A percentile compares a stretch with the other conserved stretches of the same genome.
These are phyloP conservation scores for Chaetura pelagica DNA, from an alignment of 2,113 vertebrate genomes.

Conservation along the genomic window DNA sequence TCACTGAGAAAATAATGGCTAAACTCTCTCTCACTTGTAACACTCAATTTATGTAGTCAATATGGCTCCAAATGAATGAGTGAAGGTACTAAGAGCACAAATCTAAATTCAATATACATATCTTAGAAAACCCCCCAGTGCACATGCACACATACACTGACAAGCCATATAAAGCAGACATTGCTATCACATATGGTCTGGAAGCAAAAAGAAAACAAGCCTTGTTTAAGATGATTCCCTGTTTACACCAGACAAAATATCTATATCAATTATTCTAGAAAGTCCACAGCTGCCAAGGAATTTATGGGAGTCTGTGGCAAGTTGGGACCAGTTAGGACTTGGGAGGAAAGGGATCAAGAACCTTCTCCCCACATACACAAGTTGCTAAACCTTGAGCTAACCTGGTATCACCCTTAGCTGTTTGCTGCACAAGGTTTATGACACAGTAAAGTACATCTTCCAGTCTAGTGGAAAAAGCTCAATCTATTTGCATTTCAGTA, in stretches of 20 bases:
- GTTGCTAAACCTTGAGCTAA: neutral
- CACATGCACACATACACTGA: neutral
- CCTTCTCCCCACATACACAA: fast-evolving
- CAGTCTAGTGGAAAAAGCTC: neutral
- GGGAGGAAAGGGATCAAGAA: neutral
- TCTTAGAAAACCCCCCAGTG: slow-evolving; percentile 53
- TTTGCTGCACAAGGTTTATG: neutral
- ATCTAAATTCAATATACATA: slow-evolving; percentile 73
- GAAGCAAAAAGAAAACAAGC: neutral
- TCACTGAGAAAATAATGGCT: slow-evolving; percentile 79
- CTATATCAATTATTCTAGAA: neutral
- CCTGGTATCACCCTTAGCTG: neutral
- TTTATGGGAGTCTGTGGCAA: neutral
- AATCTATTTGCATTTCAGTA: neutral
- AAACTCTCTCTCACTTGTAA: slow-evolving; percentile 79
- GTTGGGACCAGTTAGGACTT: neutral
- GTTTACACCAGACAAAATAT: neutral
- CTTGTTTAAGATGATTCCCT: neutral
- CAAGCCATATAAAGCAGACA: neutral
- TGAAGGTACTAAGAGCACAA: slow-evolving; percentile 71
- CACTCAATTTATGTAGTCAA: slow-evolving; percentile 79
- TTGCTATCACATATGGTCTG: neutral
- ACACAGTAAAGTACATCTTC: neutral
- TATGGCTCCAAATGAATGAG: slow-evolving; percentile 75
- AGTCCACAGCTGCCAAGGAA: neutral